Evolutionary conservation across 2,797 vertebrate species (phyloP), one percentile per base, ranked within the genome.

Genomic region (Leuciscus waleckii): DNA sequence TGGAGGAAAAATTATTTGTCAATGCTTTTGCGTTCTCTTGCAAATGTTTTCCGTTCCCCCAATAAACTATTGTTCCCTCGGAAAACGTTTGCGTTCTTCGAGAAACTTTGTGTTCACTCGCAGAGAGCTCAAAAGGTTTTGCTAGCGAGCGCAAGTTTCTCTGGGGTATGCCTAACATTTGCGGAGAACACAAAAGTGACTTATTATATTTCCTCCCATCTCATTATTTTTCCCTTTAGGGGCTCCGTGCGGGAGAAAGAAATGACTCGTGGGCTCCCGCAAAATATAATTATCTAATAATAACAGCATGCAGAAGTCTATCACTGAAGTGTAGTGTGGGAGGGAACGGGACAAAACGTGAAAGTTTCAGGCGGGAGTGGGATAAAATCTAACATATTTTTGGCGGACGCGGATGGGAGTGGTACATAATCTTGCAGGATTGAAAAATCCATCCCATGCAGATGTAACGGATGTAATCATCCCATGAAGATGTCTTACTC

Each of bases 371-470:
- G 8, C 21, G 0, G 51, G 19, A 54, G 51, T 0, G 11, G 11
- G 11, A 61, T 61, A 2, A 61, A 26, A 61, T 61, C 1, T 1
- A 2, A 61, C 61, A 63, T 6, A 26, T 16, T 29, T 61, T 29
- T 29, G n/a, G 26, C 1, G 2, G 13, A 29, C 29, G n/a, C 0
- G 2, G 13, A 8, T 2, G 13, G 58, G n/a, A 63, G 13, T 0
- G 26, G 26, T 63, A 16, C 13, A 29, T 6, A 63, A 63, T 26
- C 58, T 14, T 14, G 13, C 1, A 2, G 21, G 54, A 56, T 23
- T n/a, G 21, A 56, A 56, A 56, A 56, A 56, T 56, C 54, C 21
- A 23, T 56, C 54, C 21, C 21, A 4, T 4, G 54, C 54, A 23
- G 3, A 56, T 56, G 8, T 56, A 56, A 56, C 7, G 0, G 3